Conservation (phyloP, 2,888 invertebrate species). For the Metalampra italica region DNA sequence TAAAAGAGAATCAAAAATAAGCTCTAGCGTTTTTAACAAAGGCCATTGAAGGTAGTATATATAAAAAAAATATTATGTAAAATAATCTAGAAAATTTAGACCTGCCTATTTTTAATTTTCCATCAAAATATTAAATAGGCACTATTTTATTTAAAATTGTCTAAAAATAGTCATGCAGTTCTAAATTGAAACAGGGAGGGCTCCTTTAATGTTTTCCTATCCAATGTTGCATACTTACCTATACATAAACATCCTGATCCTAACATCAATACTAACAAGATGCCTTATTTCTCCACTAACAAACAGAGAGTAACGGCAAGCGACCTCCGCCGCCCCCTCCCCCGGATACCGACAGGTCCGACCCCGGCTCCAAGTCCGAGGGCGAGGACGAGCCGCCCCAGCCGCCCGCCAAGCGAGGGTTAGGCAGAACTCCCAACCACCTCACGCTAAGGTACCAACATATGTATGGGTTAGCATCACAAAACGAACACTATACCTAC, state of each 20-base stretch:
- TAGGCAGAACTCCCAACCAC: conserved; percentile 96
- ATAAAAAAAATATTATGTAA: too few relatives aligned
- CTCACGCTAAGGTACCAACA: conserved; percentile 86
- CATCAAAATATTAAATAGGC: too few relatives aligned
- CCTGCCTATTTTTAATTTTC: too few relatives aligned
- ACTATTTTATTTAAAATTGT: too few relatives aligned
- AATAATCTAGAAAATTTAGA: too few relatives aligned
- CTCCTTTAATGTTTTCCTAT: not conserved
- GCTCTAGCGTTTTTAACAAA: too few relatives aligned
- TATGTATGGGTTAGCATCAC: conserved; percentile 57
- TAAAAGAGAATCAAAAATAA: too few relatives aligned
- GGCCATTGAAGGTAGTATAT: too few relatives aligned
- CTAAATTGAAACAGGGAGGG: too few relatives aligned
- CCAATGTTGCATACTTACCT: too few relatives aligned
- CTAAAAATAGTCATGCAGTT: too few relatives aligned
- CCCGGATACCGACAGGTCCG: conserved; percentile 68
- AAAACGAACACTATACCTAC: conserved; percentile 39
- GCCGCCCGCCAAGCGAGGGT: conserved; percentile 81
- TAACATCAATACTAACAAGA: conserved; percentile 15
- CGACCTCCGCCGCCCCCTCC: conserved; percentile 50
- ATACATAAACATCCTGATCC: not conserved
- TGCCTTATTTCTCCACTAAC: conserved; percentile 13
- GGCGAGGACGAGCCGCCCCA: conserved; percentile 89
- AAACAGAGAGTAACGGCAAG: conserved; percentile 35
- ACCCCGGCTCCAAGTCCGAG: conserved; percentile 90